Evolutionary conservation across 2,797 vertebrate genomes (phyloP).

Genomic region (Muraenolepis orangiensis): DNA sequence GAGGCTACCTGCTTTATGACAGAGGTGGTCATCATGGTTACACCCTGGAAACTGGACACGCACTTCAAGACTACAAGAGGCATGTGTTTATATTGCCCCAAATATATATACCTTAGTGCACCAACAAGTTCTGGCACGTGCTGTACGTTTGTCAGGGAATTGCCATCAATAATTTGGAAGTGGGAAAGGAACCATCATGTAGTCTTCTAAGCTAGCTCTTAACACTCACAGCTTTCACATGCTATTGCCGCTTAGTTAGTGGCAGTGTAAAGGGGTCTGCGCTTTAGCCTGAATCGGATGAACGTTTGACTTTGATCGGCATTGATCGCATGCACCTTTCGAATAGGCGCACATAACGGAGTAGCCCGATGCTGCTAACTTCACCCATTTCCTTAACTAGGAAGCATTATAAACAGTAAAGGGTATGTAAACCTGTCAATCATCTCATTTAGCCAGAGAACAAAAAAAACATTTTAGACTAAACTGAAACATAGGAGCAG

Average conservation of each 20-base stretch:
- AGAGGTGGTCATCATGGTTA: not conserved
- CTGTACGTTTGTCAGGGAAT: not conserved
- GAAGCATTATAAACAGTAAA: too few relatives aligned
- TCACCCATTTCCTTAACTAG: too few relatives aligned
- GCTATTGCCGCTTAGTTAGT: not conserved
- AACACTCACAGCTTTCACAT: not conserved
- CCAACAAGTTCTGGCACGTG: not conserved
- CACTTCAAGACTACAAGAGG: not conserved
- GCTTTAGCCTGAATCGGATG: not conserved
- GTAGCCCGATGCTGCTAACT: too few relatives aligned
- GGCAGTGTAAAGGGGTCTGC: not conserved
- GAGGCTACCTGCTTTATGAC: slow-evolving; percentile 34
- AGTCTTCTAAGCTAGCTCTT: not conserved
- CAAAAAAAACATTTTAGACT: too few relatives aligned
- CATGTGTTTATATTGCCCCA: not conserved
- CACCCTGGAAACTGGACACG: not conserved
- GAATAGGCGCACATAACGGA: too few relatives aligned
- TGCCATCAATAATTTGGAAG: not conserved
- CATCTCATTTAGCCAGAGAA: too few relatives aligned
- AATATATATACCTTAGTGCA: not conserved
- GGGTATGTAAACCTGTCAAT: too few relatives aligned
- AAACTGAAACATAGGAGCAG: too few relatives aligned
- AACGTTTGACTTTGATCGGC: too few relatives aligned
- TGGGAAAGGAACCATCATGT: not conserved
- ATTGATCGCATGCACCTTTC: too few relatives aligned